Evolutionary conservation across 2,113 vertebrate species (phyloP).

Genomic region (Bufo bufo): DNA sequence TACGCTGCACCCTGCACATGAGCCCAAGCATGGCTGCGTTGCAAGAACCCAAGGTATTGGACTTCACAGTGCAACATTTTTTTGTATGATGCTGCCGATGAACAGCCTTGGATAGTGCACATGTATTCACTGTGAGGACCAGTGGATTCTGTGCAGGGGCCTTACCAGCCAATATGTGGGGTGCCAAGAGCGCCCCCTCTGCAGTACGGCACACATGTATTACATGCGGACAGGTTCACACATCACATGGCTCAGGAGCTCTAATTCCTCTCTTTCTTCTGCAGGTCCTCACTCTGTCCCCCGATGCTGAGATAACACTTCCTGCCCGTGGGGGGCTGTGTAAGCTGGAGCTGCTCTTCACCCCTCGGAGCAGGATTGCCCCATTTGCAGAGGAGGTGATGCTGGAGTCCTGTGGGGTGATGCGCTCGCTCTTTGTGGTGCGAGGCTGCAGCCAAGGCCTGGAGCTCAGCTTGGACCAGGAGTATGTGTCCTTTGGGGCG

Average conservation of each 20-base stretch:
- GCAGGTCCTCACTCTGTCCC: conserved; percentile 73
- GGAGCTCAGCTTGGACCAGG: conserved; percentile 78
- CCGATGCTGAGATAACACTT: conserved; percentile 70
- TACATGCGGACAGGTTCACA: too few relatives aligned
- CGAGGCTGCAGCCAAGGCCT: conserved; percentile 82
- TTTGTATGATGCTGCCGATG: too few relatives aligned
- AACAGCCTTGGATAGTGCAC: too few relatives aligned
- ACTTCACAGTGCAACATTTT: too few relatives aligned
- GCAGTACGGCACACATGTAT: too few relatives aligned
- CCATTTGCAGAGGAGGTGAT: conserved; percentile 78
- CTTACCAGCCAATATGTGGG: too few relatives aligned
- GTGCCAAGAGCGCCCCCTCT: too few relatives aligned
- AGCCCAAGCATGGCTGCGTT: conserved; percentile 64
- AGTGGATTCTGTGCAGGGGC: too few relatives aligned
- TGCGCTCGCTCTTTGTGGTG: conserved; percentile 77
- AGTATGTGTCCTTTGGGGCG: conserved; percentile 81
- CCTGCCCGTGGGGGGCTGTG: conserved; percentile 71
- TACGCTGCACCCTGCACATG: conserved; percentile 73
- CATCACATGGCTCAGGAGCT: too few relatives aligned
- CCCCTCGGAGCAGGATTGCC: conserved; percentile 69
- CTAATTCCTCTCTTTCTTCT: background rate
- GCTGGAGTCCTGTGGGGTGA: conserved; percentile 71
- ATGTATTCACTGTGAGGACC: too few relatives aligned
- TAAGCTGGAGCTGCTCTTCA: conserved; percentile 77
- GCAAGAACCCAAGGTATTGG: conserved; percentile 75